Evolutionary conservation across 2,113 vertebrate species (phyloP).

Genomic region (Melanocharis versteri): DNA sequence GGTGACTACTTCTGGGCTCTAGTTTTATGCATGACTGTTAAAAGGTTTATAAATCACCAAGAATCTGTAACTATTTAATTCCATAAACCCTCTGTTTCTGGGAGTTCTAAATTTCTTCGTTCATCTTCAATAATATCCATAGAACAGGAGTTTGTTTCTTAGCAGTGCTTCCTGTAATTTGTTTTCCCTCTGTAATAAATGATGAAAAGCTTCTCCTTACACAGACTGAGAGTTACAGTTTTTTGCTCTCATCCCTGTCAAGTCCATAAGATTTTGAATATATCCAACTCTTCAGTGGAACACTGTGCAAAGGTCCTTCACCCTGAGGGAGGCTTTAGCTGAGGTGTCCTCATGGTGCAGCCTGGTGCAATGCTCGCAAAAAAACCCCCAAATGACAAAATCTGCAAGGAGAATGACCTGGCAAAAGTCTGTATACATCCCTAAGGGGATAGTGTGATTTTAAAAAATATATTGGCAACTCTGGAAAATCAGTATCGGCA

Average conservation of each 20-base stretch:
- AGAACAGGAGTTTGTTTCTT: not conserved
- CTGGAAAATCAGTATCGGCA: not conserved
- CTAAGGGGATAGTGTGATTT: not conserved
- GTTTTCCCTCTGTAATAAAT: not conserved
- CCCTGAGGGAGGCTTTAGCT: not conserved
- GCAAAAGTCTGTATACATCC: not conserved
- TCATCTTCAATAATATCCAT: not conserved
- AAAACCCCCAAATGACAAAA: not conserved
- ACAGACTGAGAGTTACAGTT: not conserved
- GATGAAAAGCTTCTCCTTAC: not conserved
- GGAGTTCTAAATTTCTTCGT: not conserved
- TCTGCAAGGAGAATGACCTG: not conserved
- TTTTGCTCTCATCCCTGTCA: not conserved
- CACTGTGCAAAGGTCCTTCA: not conserved
- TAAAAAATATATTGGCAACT: not conserved
- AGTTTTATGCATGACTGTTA: not conserved
- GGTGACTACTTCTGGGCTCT: not conserved
- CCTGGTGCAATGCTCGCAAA: not conserved
- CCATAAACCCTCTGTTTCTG: not conserved
- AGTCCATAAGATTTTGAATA: not conserved
- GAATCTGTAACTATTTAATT: conserved; percentile 1
- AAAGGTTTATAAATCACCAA: conserved; percentile 36
- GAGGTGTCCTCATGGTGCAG: not conserved
- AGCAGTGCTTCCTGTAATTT: not conserved
- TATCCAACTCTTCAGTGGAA: not conserved